Evolutionary conservation across 2,797 vertebrate genomes (phyloP).

Genomic region (Gouania willdenowi): DNA sequence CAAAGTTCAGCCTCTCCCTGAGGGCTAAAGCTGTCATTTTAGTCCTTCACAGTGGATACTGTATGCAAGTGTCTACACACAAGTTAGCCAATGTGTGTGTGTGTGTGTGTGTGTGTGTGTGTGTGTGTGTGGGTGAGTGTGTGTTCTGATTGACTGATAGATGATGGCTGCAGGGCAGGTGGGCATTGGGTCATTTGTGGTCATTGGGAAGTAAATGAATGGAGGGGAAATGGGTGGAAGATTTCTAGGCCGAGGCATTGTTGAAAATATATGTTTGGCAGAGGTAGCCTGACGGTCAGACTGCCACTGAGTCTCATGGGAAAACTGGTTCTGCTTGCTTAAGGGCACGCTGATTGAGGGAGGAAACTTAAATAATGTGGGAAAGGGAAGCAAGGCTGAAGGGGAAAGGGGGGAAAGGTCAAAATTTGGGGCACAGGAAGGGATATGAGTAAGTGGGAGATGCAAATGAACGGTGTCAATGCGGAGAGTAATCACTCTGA

Average conservation of each 20-base stretch:
- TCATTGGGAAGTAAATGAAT: slow-evolving; percentile 33
- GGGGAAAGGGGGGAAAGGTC: slow-evolving; percentile 1
- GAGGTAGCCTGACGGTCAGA: slow-evolving; percentile 36
- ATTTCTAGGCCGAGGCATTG: slow-evolving; percentile 26
- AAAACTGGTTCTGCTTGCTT: slow-evolving; percentile 45
- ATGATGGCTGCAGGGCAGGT: slow-evolving; percentile 67
- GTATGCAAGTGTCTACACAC: slow-evolving; percentile 36
- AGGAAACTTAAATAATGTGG: slow-evolving; percentile 30
- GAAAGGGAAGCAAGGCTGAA: slow-evolving; percentile 25
- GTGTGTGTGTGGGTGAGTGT: slow-evolving; percentile 9
- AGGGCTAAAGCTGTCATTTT: slow-evolving; percentile 53
- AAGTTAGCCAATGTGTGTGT: slow-evolving; percentile 30
- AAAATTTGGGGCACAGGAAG: background rate
- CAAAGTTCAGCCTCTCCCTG: slow-evolving; percentile 57
- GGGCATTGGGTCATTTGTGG: slow-evolving; percentile 59
- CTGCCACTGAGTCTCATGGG: slow-evolving; percentile 48
- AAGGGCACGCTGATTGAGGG: slow-evolving; percentile 35
- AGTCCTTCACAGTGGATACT: slow-evolving; percentile 54
- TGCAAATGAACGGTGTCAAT: no score
- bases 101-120: slow-evolving; percentile 11
- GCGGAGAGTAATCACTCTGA: no score
- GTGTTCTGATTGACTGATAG: slow-evolving; percentile 66
- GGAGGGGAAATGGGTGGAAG: slow-evolving; percentile 27
- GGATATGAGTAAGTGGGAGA: background rate
- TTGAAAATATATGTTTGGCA: slow-evolving; percentile 28